Evolutionary conservation across 2,113 vertebrate genomes (phyloP).

Genomic region (Cervus canadensis): DNA sequence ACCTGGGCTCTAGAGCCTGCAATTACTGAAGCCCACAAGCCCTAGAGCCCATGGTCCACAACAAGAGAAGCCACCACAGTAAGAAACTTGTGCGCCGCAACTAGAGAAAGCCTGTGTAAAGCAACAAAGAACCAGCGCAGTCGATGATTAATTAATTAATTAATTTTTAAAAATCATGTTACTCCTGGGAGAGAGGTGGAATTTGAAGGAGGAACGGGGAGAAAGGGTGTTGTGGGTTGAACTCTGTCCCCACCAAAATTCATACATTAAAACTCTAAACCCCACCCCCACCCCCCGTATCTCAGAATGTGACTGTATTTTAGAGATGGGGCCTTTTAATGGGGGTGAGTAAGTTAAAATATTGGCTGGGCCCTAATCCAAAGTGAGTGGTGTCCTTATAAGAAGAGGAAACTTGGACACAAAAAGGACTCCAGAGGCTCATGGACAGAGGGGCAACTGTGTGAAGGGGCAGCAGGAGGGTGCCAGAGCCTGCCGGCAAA

Average conservation of each 20-base stretch:
- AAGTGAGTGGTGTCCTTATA: not conserved
- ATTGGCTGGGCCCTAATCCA: not conserved
- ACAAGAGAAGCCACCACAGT: not conserved
- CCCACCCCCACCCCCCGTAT: not conserved
- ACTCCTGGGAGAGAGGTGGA: not conserved
- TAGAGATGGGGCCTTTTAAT: not conserved
- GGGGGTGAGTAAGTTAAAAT: not conserved
- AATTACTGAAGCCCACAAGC: not conserved
- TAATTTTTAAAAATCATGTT: not conserved
- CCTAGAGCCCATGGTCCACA: not conserved
- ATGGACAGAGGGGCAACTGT: not conserved
- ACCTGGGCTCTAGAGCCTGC: not conserved
- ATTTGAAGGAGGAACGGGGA: not conserved
- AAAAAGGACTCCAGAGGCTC: not conserved
- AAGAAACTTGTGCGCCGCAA: rapidly evolving
- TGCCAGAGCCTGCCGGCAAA: too few species aligned
- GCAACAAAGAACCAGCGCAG: not conserved
- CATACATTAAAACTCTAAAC: not conserved
- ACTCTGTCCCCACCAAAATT: not conserved
- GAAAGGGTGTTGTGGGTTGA: not conserved
- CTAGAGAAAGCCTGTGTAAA: not conserved
- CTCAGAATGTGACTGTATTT: not conserved
- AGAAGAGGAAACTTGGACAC: not conserved
- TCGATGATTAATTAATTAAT: not conserved
- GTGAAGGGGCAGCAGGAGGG: not conserved